phyloP scores from a whole-genome alignment of 1,140 invertebrate species.

The Drosophila guanche region DNA sequence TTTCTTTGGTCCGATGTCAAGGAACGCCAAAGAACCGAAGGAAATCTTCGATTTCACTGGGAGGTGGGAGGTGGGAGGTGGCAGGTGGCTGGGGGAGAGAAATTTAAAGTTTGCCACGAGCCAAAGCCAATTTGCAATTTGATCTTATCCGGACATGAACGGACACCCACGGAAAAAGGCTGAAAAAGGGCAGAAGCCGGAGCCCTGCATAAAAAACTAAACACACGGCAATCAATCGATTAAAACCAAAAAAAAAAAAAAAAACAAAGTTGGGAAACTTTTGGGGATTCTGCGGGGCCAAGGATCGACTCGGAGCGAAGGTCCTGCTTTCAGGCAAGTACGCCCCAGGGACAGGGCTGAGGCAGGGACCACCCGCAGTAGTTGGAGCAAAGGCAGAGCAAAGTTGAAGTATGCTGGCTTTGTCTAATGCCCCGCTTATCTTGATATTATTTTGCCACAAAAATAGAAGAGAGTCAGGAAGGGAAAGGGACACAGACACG shows the following conservation, averaged over 20 bases:
- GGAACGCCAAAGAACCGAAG: not conserved
- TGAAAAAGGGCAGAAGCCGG: constrained; percentile 1
- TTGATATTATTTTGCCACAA: constrained; percentile 77
- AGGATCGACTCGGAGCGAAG: constrained; percentile 2
- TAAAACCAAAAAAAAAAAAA: constrained; percentile 56
- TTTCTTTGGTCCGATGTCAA: not conserved
- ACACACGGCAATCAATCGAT: constrained; percentile 77
- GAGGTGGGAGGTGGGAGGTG: too few relatives aligned
- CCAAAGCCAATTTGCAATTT: constrained; percentile 64
- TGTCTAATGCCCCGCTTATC: constrained; percentile 69
- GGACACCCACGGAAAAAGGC: constrained; percentile 15
- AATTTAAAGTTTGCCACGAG: constrained; percentile 22
- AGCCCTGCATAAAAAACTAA: constrained; percentile 69
- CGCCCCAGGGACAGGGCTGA: constrained; percentile 16
- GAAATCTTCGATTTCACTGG: constrained; percentile 6
- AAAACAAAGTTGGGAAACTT: constrained; percentile 15
- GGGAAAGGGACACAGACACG: not conserved
- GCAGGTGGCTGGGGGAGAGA: not conserved
- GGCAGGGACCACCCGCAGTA: constrained; percentile 12
- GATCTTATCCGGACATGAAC: constrained; percentile 54
- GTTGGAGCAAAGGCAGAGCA: not conserved
- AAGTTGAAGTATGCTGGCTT: constrained; percentile 39
- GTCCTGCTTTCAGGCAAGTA: constrained; percentile 16
- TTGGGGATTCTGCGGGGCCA: constrained; percentile 1
- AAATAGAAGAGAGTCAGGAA: constrained; percentile 26